Evolutionary conservation across 2,888 invertebrate species (phyloP).

Genomic region (Tipula unca): DNA sequence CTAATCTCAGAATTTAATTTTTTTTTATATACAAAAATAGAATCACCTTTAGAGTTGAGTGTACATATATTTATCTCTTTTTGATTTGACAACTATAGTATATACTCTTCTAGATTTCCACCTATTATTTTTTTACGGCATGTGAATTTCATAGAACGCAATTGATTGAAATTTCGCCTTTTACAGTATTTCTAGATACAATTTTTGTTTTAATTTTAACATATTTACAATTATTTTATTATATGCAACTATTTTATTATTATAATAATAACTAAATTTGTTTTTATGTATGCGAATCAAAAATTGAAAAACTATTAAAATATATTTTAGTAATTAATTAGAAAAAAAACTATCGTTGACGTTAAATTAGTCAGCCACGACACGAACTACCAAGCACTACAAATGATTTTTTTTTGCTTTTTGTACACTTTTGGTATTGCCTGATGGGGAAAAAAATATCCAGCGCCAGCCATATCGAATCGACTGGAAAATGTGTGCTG

Average conservation of each 20-base stretch:
- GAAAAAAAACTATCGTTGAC: slow-evolving; percentile 17
- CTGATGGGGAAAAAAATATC: neutral
- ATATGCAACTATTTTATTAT: neutral
- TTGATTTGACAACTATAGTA: slow-evolving; percentile 15
- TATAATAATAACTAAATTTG: neutral
- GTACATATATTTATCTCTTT: slow-evolving; percentile 9
- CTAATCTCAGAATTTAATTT: slow-evolving; percentile 1
- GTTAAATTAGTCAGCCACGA: slow-evolving; percentile 18
- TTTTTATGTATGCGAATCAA: neutral
- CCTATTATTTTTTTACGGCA: slow-evolving; percentile 18
- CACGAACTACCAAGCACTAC: slow-evolving; percentile 15
- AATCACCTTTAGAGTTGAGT: slow-evolving; percentile 17
- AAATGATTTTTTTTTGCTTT: neutral
- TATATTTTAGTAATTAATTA: slow-evolving; percentile 8
- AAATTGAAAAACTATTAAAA: neutral
- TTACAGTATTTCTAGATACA: neutral
- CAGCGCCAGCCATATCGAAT: neutral
- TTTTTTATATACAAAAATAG: slow-evolving; percentile 17
- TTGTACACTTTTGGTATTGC: neutral
- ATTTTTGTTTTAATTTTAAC: neutral
- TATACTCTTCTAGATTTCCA: neutral
- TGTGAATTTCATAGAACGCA: slow-evolving; percentile 19
- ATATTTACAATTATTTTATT: neutral
- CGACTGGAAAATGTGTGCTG: neutral
- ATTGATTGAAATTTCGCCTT: slow-evolving; percentile 8